These are phyloP conservation scores for Eupithecia inturbata DNA, from an alignment of 2,888 invertebrate species.

Conservation along the genomic window DNA sequence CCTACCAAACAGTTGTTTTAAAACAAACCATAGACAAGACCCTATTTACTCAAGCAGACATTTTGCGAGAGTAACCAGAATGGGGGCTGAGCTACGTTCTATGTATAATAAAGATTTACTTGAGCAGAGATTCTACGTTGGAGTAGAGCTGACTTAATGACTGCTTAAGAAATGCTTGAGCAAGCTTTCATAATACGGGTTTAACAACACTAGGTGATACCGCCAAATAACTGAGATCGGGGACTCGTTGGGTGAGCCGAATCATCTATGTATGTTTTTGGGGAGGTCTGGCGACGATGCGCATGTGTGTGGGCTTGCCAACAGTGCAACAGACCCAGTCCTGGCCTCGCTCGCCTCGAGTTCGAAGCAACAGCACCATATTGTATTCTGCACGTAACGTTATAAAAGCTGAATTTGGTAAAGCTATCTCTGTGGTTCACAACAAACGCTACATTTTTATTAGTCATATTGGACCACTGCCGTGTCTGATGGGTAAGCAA, in stretches of 20 bases:
- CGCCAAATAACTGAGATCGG: not conserved
- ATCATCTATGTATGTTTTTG: not conserved
- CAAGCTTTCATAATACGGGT: no score
- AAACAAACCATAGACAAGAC: no score
- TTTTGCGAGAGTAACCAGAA: no score
- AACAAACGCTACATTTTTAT: not conserved
- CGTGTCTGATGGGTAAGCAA: not conserved
- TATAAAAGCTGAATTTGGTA: not conserved
- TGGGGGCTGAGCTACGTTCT: no score
- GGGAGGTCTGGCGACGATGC: not conserved
- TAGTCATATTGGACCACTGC: not conserved
- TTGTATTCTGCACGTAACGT: not conserved
- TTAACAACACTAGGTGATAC: not conserved
- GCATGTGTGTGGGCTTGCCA: slow-evolving; percentile 31
- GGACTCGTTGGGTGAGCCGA: not conserved
- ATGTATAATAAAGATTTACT: no score
- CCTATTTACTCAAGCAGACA: no score
- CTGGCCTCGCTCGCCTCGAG: slow-evolving; percentile 24
- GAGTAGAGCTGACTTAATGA: no score
- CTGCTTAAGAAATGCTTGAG: no score
- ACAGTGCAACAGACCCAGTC: slow-evolving; percentile 31
- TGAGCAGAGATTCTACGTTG: no score
- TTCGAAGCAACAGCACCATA: slow-evolving; percentile 30
- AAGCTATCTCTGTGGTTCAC: not conserved
- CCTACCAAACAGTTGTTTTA: no score